Percentiles rank a stretch among this genome's conserved stretches.
Conservation (phyloP, 2,888 invertebrate genomes). For the Cerastoderma edule region DNA sequence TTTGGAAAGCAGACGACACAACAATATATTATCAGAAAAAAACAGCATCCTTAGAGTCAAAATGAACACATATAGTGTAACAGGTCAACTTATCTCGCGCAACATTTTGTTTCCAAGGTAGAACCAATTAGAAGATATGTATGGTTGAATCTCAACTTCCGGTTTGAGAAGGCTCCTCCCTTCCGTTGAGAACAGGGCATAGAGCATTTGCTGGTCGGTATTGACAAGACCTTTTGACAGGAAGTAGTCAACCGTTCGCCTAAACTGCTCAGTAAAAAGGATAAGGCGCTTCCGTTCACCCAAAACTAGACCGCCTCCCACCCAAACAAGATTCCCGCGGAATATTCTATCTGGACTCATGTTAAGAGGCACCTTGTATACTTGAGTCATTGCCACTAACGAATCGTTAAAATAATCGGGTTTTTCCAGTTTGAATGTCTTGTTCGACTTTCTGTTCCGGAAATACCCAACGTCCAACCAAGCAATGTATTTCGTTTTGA, state of each 20-base stretch:
- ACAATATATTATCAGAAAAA: too few relatives aligned
- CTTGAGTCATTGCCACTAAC: conserved; percentile 37
- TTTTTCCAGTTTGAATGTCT: conserved; percentile 45
- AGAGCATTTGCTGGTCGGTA: conserved; percentile 58
- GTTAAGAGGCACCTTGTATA: conserved; percentile 22
- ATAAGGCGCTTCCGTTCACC: conserved; percentile 39
- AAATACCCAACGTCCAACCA: conserved; percentile 74
- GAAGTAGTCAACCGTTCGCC: conserved; percentile 48
- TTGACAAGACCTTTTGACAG: conserved; percentile 40
- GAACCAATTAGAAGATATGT: conserved; percentile 41
- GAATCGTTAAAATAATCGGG: conserved; percentile 32
- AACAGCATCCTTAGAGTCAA: too few relatives aligned
- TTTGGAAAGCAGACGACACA: too few relatives aligned
- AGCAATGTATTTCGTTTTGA: conserved; percentile 59
- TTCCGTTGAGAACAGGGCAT: conserved; percentile 43
- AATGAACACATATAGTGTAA: too few relatives aligned
- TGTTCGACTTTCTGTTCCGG: conserved; percentile 39
- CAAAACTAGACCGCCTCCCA: conserved; percentile 54
- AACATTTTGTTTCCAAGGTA: conserved; percentile 47
- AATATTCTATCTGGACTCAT: conserved; percentile 45
- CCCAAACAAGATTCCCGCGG: conserved; percentile 56
- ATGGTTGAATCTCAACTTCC: conserved; percentile 51
- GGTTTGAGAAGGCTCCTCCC: conserved; percentile 40
- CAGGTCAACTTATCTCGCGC: too few relatives aligned
- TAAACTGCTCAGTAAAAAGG: conserved; percentile 40